Evolutionary conservation across 1,140 invertebrate genomes (phyloP).

Genomic region (Popillia japonica): DNA sequence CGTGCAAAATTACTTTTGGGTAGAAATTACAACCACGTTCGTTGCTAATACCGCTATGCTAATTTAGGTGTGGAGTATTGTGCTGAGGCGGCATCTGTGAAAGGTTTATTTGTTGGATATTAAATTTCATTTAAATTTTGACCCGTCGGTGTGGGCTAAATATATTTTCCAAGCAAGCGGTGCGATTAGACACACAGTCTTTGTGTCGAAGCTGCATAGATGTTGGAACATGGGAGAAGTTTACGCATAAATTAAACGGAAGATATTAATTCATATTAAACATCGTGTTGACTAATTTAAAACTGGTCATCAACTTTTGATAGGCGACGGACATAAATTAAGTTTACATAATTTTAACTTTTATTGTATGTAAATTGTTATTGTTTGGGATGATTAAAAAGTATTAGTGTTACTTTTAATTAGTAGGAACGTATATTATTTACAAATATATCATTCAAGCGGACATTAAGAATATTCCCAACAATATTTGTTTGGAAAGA

Average conservation of each 20-base stretch:
- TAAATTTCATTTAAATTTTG: conserved; percentile 36
- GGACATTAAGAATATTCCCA: no score
- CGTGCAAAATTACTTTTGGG: conserved; percentile 27
- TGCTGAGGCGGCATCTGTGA: conserved; percentile 23
- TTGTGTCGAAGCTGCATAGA: conserved; percentile 21
- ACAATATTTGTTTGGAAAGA: no score
- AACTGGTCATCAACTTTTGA: conserved; percentile 16
- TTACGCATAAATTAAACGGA: conserved; percentile 30
- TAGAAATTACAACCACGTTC: conserved; percentile 25
- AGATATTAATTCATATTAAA: conserved; percentile 23
- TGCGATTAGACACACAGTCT: conserved; percentile 31
- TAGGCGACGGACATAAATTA: not conserved
- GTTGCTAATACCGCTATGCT: conserved; percentile 23
- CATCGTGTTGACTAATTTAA: conserved; percentile 24
- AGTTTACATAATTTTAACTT: not conserved
- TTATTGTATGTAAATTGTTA: conserved; percentile 29
- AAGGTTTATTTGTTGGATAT: conserved; percentile 35
- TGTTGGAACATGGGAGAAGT: conserved; percentile 19
- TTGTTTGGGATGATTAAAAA: not conserved
- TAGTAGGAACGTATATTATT: not conserved
- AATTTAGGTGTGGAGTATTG: conserved; percentile 29
- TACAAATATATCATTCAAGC: no score
- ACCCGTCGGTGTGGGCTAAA: conserved; percentile 33
- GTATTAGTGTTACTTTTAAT: not conserved
- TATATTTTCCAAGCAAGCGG: conserved; percentile 24